A percentile compares a stretch with the other conserved stretches of the same genome.
These are phyloP conservation scores for Eupithecia exiguata DNA, from an alignment of 2,888 invertebrate species.

Conservation along the genomic window DNA sequence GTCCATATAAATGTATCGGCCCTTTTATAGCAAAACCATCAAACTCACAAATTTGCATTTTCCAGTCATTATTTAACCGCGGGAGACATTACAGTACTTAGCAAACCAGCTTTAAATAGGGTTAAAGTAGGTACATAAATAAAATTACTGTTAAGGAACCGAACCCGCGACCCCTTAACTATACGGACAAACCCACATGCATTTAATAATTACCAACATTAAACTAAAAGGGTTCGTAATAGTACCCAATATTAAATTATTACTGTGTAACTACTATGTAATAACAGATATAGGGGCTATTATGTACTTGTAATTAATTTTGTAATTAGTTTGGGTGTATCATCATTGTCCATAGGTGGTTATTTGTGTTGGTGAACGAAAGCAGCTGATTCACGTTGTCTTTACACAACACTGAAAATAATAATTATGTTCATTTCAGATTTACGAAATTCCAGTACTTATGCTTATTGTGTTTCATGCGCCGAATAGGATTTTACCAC, in stretches of 20 bases:
- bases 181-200: constrained; percentile 26
- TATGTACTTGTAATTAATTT: constrained; percentile 23
- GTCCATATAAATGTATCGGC: not conserved
- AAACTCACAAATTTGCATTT: constrained; percentile 16
- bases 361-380: not conserved
- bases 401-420: not conserved
- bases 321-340: constrained; percentile 18
- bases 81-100: not conserved
- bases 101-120: constrained; percentile 3
- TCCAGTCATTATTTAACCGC: constrained; percentile 9
- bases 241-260: constrained; percentile 26
- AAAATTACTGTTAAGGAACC: constrained; percentile 11
- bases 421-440: not conserved
- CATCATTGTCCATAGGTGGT: not conserved
- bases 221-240: constrained; percentile 31
- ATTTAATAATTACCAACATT: constrained; percentile 26
- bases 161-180: constrained; percentile 16
- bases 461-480: not conserved
- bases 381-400: not conserved
- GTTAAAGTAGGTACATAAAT: constrained; percentile 14
- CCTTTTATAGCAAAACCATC: not conserved
- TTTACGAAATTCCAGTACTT: not conserved
- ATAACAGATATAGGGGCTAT: constrained; percentile 26
- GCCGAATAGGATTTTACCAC: not conserved
- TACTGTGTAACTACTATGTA: constrained; percentile 19